A percentile compares a stretch with the other conserved stretches of the same genome.
These are phyloP conservation scores for Cepphus grylle DNA, from an alignment of 2,113 vertebrate species.

Conservation along the genomic window DNA sequence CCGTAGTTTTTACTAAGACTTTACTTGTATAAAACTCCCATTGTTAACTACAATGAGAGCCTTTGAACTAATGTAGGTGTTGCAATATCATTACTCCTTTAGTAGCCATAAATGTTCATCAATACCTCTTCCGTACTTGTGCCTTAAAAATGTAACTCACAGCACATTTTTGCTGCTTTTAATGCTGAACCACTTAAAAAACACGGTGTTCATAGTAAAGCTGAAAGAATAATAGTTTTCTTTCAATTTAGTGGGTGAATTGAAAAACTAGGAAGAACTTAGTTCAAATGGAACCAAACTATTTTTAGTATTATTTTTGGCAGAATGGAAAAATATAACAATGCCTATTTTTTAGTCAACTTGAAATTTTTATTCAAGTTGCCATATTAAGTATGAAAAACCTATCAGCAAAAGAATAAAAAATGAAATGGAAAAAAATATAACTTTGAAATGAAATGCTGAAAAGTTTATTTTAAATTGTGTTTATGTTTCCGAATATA, in stretches of 20 bases:
- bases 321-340: background rate
- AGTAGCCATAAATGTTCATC: background rate
- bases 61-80: background rate
- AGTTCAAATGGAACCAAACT: background rate
- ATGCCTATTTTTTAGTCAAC: background rate
- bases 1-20: background rate
- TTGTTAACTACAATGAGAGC: background rate
- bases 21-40: background rate
- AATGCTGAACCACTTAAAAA: background rate
- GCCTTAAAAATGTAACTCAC: background rate
- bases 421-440: background rate
- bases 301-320: background rate
- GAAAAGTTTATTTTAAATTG: background rate
- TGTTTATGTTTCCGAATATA: background rate
- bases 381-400: background rate
- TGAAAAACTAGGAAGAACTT: background rate
- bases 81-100: background rate
- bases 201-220: background rate
- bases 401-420: background rate
- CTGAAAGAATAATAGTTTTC: background rate
- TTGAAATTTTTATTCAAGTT: background rate
- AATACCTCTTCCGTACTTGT: background rate
- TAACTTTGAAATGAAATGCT: background rate
- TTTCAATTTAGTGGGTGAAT: background rate
- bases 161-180: background rate